These are phyloP conservation scores for Camelus bactrianus DNA, from an alignment of 2,113 vertebrate genomes.

Conservation along the genomic window DNA sequence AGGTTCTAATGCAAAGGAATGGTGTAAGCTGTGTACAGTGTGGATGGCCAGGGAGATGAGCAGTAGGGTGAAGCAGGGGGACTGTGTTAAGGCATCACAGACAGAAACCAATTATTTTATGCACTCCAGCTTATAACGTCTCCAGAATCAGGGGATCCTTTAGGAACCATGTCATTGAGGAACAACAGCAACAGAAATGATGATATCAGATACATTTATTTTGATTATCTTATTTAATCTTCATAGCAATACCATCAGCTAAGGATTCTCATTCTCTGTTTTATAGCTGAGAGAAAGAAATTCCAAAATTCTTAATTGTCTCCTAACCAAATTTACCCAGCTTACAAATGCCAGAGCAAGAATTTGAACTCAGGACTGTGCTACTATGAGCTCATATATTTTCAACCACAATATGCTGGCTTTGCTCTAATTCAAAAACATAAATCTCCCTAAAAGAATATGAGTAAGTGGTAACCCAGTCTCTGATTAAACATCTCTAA, in stretches of 20 bases:
- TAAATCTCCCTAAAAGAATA: background rate
- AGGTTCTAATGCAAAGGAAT: background rate
- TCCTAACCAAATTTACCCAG: background rate
- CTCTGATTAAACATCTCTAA: background rate
- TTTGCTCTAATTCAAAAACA: background rate
- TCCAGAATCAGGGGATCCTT: background rate
- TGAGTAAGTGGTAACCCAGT: background rate
- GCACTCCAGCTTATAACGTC: background rate
- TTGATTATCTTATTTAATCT: background rate
- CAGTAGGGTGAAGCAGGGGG: fast-evolving
- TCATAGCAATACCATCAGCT: background rate
- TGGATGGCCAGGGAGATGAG: background rate
- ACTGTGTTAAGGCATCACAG: fast-evolving
- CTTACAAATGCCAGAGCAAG: background rate
- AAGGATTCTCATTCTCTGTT: background rate
- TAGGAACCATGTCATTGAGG: background rate
- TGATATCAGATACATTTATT: background rate
- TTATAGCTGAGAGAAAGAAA: background rate
- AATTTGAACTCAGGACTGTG: background rate
- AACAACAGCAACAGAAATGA: background rate
- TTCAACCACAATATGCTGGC: background rate
- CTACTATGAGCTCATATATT: background rate
- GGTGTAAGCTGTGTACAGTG: background rate
- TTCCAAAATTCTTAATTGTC: background rate
- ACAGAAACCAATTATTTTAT: too few relatives aligned